Conservation (phyloP, 2,113 vertebrate genomes). For the Nematolebias whitei region DNA sequence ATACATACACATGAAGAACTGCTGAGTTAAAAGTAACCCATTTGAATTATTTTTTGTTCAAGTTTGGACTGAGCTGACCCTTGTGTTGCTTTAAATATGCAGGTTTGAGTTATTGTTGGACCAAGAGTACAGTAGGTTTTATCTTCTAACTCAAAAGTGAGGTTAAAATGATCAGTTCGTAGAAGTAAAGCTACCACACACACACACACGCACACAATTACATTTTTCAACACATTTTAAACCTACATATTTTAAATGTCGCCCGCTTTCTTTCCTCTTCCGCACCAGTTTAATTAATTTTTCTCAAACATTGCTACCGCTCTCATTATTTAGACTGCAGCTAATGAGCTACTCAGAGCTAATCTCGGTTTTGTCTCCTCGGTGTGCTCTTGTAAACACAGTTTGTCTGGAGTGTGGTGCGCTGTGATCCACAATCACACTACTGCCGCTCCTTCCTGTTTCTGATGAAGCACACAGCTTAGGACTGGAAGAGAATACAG, state of each 20-base stretch:
- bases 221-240: conserved; percentile 3
- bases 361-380: conserved; percentile 26
- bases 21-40: too few relatives aligned
- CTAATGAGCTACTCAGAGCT: conserved; percentile 17
- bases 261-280: conserved; percentile 3
- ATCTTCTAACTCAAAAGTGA: not conserved
- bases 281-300: conserved; percentile 8
- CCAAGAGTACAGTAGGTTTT: not conserved
- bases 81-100: too few relatives aligned
- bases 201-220: not conserved
- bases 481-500: conserved; percentile 30
- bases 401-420: conserved; percentile 4
- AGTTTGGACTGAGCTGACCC: too few relatives aligned
- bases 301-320: conserved; percentile 1
- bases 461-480: conserved; percentile 30
- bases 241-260: not conserved
- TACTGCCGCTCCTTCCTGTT: conserved; percentile 28
- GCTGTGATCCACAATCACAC: conserved; percentile 12
- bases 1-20: too few relatives aligned
- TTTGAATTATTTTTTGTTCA: too few relatives aligned
- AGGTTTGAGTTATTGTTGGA: too few relatives aligned
- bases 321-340: conserved; percentile 13
- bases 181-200: too few relatives aligned
- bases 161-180: too few relatives aligned
- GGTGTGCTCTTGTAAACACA: conserved; percentile 20